These are phyloP conservation scores for Atherix ibis DNA, from an alignment of 2,888 invertebrate genomes.

Conservation along the genomic window DNA sequence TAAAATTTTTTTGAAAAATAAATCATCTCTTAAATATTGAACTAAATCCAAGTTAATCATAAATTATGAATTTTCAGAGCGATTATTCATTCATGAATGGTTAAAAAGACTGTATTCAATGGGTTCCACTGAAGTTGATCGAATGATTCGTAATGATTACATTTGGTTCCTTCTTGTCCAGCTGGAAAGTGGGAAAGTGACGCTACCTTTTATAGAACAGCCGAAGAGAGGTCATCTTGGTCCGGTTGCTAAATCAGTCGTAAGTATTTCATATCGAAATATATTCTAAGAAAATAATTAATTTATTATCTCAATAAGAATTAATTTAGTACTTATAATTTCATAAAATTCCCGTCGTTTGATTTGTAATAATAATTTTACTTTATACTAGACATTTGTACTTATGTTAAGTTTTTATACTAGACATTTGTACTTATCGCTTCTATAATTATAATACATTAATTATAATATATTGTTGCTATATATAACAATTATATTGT, in stretches of 20 bases:
- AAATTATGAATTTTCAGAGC: conserved; percentile 2
- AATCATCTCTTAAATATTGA: not conserved
- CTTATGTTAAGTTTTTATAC: too few species aligned
- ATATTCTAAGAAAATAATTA: not conserved
- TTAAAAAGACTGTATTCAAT: conserved; percentile 8
- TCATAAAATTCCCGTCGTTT: too few species aligned
- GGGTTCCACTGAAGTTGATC: conserved; percentile 6
- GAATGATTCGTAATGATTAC: conserved; percentile 11
- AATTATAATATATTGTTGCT: too few species aligned
- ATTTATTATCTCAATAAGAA: too few species aligned
- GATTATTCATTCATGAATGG: conserved; percentile 7
- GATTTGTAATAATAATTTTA: too few species aligned
- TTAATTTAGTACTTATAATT: too few species aligned
- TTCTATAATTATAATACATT: too few species aligned
- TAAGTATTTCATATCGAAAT: not conserved
- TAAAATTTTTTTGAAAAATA: not conserved
- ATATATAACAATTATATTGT: too few species aligned
- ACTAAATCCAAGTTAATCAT: not conserved
- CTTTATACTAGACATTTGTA: too few species aligned
- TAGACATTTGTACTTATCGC: too few species aligned
- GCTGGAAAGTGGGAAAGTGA: conserved; percentile 10
- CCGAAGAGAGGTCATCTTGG: conserved; percentile 6
- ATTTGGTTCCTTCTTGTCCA: conserved; percentile 12
- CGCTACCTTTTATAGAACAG: conserved; percentile 10
- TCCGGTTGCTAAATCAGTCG: conserved; percentile 8